A percentile compares a stretch with the other conserved stretches of the same genome.
Conservation (phyloP, 2,888 invertebrate genomes). For the Subacronicta megacephala region DNA sequence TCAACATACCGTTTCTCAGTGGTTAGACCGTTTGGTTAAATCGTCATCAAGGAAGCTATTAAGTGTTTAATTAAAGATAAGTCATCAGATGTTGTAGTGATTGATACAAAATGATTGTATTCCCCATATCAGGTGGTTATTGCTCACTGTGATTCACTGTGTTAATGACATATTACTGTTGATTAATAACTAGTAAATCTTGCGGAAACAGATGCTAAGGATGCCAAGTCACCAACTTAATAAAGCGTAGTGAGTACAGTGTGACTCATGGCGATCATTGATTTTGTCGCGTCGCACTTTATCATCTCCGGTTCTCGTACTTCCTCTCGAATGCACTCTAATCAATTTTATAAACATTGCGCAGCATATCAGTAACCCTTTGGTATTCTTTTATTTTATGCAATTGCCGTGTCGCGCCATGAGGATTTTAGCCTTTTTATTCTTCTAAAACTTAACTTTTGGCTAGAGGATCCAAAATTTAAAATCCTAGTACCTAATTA, state of each 20-base stretch:
- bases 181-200: constrained; percentile 26
- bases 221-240: constrained; percentile 25
- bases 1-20: constrained; percentile 23
- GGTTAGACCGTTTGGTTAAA: constrained; percentile 17
- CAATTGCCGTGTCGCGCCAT: too few species aligned
- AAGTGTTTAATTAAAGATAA: constrained; percentile 17
- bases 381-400: not conserved
- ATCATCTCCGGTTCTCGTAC: constrained; percentile 39
- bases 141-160: constrained; percentile 44
- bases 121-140: constrained; percentile 33
- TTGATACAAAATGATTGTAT: constrained; percentile 14
- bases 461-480: not conserved
- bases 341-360: constrained; percentile 48
- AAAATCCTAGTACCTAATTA: constrained; percentile 2
- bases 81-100: constrained; percentile 32
- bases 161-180: constrained; percentile 41
- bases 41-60: constrained; percentile 32
- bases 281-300: constrained; percentile 60
- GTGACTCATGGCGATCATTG: constrained; percentile 61
- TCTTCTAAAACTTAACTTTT: too few species aligned
- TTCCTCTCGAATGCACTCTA: constrained; percentile 56
- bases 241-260: constrained; percentile 13
- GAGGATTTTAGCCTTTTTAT: too few species aligned
- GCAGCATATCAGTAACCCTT: not conserved
- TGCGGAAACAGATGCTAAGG: constrained; percentile 29